These are phyloP conservation scores for Ichneumon xanthorius DNA, from an alignment of 2,888 invertebrate species.

Conservation along the genomic window DNA sequence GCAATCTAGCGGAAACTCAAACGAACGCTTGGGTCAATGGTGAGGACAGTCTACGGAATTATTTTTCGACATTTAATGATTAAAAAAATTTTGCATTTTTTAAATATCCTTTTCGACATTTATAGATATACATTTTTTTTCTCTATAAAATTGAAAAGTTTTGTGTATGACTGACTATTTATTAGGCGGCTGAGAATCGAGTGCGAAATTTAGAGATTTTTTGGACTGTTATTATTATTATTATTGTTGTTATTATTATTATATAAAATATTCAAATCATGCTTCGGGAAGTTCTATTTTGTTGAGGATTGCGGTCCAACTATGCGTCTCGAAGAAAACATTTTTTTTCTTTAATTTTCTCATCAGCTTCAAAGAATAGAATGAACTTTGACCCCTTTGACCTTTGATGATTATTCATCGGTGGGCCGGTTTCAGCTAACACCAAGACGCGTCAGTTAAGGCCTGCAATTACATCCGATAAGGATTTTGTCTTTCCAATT, in stretches of 20 bases:
- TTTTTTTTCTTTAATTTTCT: background rate
- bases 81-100: background rate
- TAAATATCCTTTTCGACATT: background rate
- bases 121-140: background rate
- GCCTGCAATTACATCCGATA: no score
- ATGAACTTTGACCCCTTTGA: background rate
- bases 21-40: conserved; percentile 95
- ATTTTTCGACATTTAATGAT: background rate
- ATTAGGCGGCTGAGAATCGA: background rate
- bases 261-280: no score
- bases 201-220: background rate
- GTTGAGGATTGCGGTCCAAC: background rate
- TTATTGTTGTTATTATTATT: background rate
- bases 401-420: background rate
- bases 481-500: no score
- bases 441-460: no score
- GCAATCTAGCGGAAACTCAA: conserved; percentile 91
- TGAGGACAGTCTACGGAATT: conserved; percentile 85
- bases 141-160: background rate
- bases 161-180: background rate
- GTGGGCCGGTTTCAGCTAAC: no score
- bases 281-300: background rate
- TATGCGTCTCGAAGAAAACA: background rate
- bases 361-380: background rate
- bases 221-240: background rate